phyloP scores from a whole-genome alignment of 2,888 invertebrate species.

The Theretra japonica region DNA sequence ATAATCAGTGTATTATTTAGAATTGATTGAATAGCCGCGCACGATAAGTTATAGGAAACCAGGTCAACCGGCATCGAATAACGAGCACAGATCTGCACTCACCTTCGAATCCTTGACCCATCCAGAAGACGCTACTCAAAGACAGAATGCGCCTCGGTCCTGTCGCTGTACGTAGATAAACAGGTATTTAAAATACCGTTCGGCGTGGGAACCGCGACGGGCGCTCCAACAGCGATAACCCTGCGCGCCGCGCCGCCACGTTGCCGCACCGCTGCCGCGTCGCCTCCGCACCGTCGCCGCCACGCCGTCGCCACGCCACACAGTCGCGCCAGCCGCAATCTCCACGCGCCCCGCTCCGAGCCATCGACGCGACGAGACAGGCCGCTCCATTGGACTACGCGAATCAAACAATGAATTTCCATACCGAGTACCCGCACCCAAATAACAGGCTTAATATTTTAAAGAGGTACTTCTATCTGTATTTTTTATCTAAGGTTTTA shows the following conservation, averaged over 20 bases:
- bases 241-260: constrained; percentile 54
- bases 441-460: constrained; percentile 80
- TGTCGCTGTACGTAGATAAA: constrained; percentile 79
- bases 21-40: constrained; percentile 22
- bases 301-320: constrained; percentile 29
- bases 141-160: constrained; percentile 75
- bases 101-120: constrained; percentile 82
- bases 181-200: constrained; percentile 83
- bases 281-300: constrained; percentile 27
- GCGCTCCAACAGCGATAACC: constrained; percentile 71
- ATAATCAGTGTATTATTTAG: constrained; percentile 23
- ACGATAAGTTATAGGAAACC: constrained; percentile 73
- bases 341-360: background rate
- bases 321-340: constrained; percentile 32
- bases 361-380: constrained; percentile 44
- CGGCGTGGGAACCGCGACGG: constrained; percentile 81
- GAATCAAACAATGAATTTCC: constrained; percentile 79
- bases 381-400: constrained; percentile 39
- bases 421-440: constrained; percentile 51
- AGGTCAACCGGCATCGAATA: constrained; percentile 65
- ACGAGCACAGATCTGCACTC: constrained; percentile 77
- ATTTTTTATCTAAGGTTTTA: constrained; percentile 77
- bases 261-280: constrained; percentile 45
- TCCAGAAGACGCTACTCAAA: constrained; percentile 82
- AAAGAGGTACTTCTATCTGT: constrained; percentile 69